These are phyloP conservation scores for Papilio dardanus DNA, from an alignment of 1,140 invertebrate genomes.

Conservation along the genomic window DNA sequence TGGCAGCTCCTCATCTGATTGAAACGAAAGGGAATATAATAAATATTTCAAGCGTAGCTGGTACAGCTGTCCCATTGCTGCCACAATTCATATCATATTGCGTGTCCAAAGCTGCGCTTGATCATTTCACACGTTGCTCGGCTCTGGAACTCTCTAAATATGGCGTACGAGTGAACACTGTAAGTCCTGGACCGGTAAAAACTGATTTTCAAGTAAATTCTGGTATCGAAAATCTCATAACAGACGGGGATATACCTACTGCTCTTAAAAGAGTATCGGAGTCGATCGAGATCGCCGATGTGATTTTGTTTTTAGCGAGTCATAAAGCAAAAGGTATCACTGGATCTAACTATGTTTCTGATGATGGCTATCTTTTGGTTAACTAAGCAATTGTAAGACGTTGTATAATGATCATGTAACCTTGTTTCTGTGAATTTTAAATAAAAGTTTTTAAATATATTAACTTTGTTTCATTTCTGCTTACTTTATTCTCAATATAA, in stretches of 20 bases:
- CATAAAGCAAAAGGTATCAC: too few species aligned
- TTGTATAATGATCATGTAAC: too few species aligned
- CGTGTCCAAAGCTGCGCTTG: slow-evolving; percentile 4
- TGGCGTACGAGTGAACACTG: background rate
- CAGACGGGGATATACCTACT: background rate
- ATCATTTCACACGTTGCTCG: background rate
- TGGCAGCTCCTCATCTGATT: background rate
- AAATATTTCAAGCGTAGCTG: background rate
- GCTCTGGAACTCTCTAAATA: background rate
- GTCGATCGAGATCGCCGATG: background rate
- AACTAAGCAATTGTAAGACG: too few species aligned
- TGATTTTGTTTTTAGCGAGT: background rate
- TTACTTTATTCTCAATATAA: too few species aligned
- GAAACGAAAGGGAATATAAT: background rate
- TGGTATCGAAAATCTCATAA: too few species aligned
- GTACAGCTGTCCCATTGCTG: background rate
- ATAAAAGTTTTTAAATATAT: too few species aligned
- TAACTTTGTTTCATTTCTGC: too few species aligned
- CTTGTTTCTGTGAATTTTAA: too few species aligned
- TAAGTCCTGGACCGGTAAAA: slow-evolving; percentile 7
- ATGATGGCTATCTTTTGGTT: too few species aligned
- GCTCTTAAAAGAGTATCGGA: background rate
- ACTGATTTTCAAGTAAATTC: background rate
- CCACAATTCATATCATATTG: background rate
- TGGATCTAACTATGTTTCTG: too few species aligned